Percentiles rank a stretch among this genome's conserved stretches.
Conservation (phyloP, 35 echinoderm and acorn worm genomes). For the Anneissia japonica region DNA sequence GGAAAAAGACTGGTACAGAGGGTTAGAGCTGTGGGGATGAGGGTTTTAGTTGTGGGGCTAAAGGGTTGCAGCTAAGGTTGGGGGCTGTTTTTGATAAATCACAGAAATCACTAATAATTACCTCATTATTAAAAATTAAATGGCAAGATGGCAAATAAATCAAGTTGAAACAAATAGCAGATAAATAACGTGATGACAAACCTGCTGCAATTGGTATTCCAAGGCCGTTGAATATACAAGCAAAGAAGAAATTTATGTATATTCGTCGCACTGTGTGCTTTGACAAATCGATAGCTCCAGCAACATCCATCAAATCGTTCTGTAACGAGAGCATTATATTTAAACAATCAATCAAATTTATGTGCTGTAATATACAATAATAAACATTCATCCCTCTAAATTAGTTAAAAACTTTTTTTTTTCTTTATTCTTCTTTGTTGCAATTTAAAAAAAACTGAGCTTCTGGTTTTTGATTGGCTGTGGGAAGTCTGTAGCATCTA, state of each 20-base stretch:
- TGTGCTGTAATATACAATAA: neutral
- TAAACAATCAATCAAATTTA: neutral
- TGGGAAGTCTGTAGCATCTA: no score
- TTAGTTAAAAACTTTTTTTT: no score
- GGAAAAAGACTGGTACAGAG: no score
- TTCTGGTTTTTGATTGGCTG: no score
- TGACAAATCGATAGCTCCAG: conserved; percentile 84
- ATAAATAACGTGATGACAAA: conserved; percentile 4
- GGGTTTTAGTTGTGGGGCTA: no score
- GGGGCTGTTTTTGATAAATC: no score
- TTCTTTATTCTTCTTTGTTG: neutral
- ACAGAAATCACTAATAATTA: no score
- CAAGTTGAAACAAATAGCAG: neutral
- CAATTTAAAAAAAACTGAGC: neutral
- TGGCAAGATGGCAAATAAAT: neutral
- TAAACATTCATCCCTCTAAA: no score
- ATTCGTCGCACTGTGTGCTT: conserved; percentile 90
- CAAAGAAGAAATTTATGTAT: conserved; percentile 97
- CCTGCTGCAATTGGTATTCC: conserved; percentile 95
- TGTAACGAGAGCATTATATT: conserved; percentile 13
- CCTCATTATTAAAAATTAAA: neutral
- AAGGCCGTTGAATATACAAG: conserved; percentile 76
- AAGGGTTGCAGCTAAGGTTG: no score
- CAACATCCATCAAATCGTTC: conserved; percentile 94
- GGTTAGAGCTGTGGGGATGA: no score